Evolutionary conservation across 1,140 invertebrate genomes (phyloP).

Genomic region (Brachionus sp.): DNA sequence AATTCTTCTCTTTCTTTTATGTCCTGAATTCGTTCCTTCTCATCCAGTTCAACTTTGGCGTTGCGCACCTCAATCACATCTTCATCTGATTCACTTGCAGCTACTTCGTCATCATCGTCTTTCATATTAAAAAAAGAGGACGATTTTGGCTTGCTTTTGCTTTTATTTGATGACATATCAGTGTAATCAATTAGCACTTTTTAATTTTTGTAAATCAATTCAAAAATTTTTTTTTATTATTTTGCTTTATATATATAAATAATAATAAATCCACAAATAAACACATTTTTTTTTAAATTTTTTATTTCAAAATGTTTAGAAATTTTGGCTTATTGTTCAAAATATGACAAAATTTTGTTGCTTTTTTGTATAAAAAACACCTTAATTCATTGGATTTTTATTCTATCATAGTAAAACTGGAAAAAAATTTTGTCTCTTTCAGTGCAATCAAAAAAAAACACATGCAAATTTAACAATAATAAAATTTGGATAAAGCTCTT

Average conservation of each 20-base stretch:
- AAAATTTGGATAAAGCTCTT: no score
- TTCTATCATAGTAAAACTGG: no score
- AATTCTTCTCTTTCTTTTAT: constrained; percentile 90
- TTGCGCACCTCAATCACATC: constrained; percentile 1
- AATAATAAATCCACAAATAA: no score
- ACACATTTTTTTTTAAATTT: background rate
- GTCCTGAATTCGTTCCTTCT: constrained; percentile 70
- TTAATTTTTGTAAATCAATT: no score
- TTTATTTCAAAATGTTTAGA: background rate
- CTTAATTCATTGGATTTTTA: background rate
- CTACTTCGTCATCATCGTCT: background rate
- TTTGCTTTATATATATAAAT: no score
- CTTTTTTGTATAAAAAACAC: background rate
- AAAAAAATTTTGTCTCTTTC: no score
- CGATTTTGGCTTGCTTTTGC: background rate
- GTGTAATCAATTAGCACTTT: no score
- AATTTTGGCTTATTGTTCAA: background rate
- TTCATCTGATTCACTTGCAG: background rate
- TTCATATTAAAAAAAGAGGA: constrained; percentile 26
- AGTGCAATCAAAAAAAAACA: no score
- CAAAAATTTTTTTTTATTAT: no score
- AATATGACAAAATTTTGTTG: background rate
- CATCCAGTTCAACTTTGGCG: constrained; percentile 46
- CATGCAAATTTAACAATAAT: no score
- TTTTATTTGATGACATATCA: background rate